Base-by-base conservation (phyloP, 2,113 vertebrate genomes). In the Rhea pennata region DNA sequence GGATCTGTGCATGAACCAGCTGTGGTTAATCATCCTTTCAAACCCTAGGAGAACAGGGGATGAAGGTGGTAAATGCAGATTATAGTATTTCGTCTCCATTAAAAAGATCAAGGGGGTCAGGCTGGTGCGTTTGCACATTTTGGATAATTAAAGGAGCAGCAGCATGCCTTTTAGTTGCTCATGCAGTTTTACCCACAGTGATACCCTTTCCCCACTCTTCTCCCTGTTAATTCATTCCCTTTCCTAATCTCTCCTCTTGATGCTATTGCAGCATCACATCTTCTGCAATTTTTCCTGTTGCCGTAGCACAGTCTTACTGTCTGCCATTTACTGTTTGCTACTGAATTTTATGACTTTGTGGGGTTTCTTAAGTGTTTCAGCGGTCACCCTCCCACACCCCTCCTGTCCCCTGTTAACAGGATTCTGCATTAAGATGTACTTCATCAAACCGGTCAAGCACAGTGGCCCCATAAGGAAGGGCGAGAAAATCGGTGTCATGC, bases 371-470 rank as follows among this genome's bases (percentile, higher is more conserved):
- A 58, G 13, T 26, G 26, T 56, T 78, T 50, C 53, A 50, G 65
- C 7, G 14, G 12, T 44, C 36, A 36, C 36, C 36, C 36, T 87
- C n/a, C 51, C 42, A 29, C 29, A 9, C 50, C 51, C 14, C 23
- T 50, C 70, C 31, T 70, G 19, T 19, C 27, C 36, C 2, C 3
- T 26, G 0, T 48, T 62, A 69, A 64, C n/a, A 88, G 98, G 96
- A 86, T 96, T 98, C 78, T 98, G 97, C 27, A 20, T 98, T 66
- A 97, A 97, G 95, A 87, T 97, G 33, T 97, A 98, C 86, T 97
- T 98, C 58, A 93, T 98, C 92, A 97, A 97, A 75, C 97, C 97
- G 15, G 13, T 89, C 33, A 92, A 93, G 71, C 86, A 90, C 46
- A 94, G 83, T 1, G 98, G 98, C 15, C 20, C 78, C 36, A 46